Evolutionary conservation across 2,113 vertebrate genomes (phyloP), one percentile per base, ranked within the genome.

Genomic region (Entomyzon cyanotis): DNA sequence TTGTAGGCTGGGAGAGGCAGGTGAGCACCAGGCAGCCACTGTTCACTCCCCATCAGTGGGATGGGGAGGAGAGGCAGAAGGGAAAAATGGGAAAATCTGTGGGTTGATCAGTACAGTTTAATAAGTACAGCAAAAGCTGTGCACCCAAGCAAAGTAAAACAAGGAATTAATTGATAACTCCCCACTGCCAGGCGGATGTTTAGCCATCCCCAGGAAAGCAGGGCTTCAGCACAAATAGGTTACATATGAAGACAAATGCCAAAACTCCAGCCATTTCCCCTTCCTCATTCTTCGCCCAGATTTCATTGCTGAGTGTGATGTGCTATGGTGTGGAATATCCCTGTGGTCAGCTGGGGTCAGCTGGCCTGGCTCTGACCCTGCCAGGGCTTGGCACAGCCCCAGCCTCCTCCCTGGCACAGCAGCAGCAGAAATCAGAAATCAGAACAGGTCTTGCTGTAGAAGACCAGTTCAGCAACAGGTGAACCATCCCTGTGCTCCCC

Each of bases 1-100:
- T 5, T 46, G 37, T 55, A 53, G 15, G 44, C 39, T 31, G 60
- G 49, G 22, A n/a, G 7, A 17, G 24, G 35, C 46, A 80, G 73
- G 55, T n/a, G 30, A 77, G 35, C 55, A 46, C 10, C 37, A 3
- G 0, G 0, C 12, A 27, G 52, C 56, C 0, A 0, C 62, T 70
- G 0, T 33, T 37, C 11, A 1, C 22, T 68, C 52, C 59, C 1
- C 27, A 4, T 33, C 24, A 3, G 18, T 11, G 42, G 28, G n/a
- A 28, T 31, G 17, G 46, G 21, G 23, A 47, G 60, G 35, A 75
- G 39, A 33, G 23, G 15, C 46, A 41, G 41, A 47, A 42, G 25
- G 41, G 21, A 11, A 31, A 63, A 69, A 42, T 28, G 49, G 46
- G 13, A 60, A 89, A 59, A 86, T 5, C 1, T 20, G 0, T 41